These are phyloP conservation scores for Hippocampus zosterae DNA, from an alignment of 2,113 vertebrate genomes.

Conservation along the genomic window DNA sequence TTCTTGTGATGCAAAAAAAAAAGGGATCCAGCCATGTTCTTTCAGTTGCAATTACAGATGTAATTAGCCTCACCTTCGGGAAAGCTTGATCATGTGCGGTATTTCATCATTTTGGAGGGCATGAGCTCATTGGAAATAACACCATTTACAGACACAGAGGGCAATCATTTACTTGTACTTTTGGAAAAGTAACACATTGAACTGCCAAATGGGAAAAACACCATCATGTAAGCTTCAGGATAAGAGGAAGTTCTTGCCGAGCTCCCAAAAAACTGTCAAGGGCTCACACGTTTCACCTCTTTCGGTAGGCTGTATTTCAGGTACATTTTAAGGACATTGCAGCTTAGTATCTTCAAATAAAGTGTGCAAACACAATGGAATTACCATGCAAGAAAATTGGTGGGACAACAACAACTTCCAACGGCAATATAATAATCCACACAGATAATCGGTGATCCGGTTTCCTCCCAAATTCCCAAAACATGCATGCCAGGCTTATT, in stretches of 20 bases:
- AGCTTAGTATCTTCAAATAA: too few species aligned
- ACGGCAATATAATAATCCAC: too few species aligned
- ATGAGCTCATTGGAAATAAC: slow-evolving; percentile 48
- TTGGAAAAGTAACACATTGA: slow-evolving; percentile 32
- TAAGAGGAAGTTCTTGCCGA: slow-evolving; percentile 27
- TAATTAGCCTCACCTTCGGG: slow-evolving; percentile 1
- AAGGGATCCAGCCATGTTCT: slow-evolving; percentile 30
- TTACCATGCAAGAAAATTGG: too few species aligned
- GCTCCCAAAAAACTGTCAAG: slow-evolving; percentile 22
- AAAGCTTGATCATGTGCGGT: slow-evolving; percentile 23
- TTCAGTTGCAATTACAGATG: slow-evolving; percentile 19
- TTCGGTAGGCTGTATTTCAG: not conserved
- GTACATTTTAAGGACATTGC: not conserved
- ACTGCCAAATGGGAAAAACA: slow-evolving; percentile 19
- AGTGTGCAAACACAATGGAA: too few species aligned
- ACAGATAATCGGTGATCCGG: too few species aligned
- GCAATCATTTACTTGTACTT: slow-evolving; percentile 10
- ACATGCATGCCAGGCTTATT: too few species aligned
- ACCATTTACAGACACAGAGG: slow-evolving; percentile 17
- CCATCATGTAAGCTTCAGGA: slow-evolving; percentile 24
- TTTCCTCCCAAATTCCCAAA: too few species aligned
- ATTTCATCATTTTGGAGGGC: slow-evolving; percentile 29
- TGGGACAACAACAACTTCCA: too few species aligned
- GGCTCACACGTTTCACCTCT: not conserved
- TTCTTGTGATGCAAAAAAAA: slow-evolving; percentile 25